A percentile compares a stretch with the other conserved stretches of the same genome.
phyloP scores from a whole-genome alignment of 2,888 invertebrate genomes.

The Pherbina coryleti region DNA sequence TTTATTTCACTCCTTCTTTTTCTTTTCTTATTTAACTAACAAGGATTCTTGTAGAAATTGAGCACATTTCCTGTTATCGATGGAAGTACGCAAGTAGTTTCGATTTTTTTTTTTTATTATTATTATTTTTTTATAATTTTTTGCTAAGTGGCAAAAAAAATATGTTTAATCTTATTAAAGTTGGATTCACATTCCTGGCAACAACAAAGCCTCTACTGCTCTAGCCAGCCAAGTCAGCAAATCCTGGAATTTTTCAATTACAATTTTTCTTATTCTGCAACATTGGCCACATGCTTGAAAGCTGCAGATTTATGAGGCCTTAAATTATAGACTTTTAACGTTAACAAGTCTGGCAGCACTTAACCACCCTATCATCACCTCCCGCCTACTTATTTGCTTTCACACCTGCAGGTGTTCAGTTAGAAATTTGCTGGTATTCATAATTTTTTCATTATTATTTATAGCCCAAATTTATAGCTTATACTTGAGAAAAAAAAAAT shows the following conservation, averaged over 20 bases:
- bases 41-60: neutral
- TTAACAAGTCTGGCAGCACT: no score
- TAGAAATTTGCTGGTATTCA: no score
- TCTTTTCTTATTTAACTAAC: neutral
- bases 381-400: no score
- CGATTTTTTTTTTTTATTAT: neutral
- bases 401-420: no score
- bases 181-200: no score
- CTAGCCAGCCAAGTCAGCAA: no score
- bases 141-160: neutral
- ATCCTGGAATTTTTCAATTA: slow-evolving; percentile 19
- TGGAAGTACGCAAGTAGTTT: neutral
- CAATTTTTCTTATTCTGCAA: slow-evolving; percentile 1
- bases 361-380: no score
- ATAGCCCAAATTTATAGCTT: neutral
- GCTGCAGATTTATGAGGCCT: neutral
- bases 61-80: neutral
- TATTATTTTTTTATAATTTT: no score
- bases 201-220: no score
- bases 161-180: no score
- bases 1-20: neutral
- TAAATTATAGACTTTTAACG: no score
- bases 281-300: neutral
- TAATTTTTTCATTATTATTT: no score
- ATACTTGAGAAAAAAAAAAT: neutral